Base-by-base conservation (phyloP, 2,888 invertebrate species). In the Xylota sylvarum region DNA sequence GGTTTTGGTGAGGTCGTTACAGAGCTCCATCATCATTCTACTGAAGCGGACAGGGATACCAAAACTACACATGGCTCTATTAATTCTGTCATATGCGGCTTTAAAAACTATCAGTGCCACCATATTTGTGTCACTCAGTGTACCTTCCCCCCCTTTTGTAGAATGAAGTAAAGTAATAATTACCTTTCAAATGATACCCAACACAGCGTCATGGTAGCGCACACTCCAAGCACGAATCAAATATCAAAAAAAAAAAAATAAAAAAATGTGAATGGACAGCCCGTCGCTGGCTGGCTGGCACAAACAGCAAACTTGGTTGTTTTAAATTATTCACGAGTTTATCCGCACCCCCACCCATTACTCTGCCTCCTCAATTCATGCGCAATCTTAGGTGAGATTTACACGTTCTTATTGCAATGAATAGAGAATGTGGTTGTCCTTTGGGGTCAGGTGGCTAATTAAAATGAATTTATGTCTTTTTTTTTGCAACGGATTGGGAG, bases 251-350 rank as follows among this genome's bases (percentile, higher is more conserved):
- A 55, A 55, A 52, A 55, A 37, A 40, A 37, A 27, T 43, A 50
- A 52, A 27, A 14, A 40, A 69, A 65, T 46, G 58, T 70, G 50
- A 80, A 76, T 65, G 79, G 56, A 60, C 35, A 74, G 43, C 58
- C 58, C 62, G 70, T 30, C 60, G 79, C 48, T 73, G 65, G 10
- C 17, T 37, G 32, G 10, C 9, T 9, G 69, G 46, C 55, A 43
- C 58, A 58, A 19, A 27, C 72, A 52, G 43, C n/a, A 60, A 60
- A 58, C 46, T 67, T 19, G 76, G 58, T 65, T 50, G 30, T 6
- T 37, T 58, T 74, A 74, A 80, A 70, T 85, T 80, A 85, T 85
- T 80, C 84, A 85, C 70, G 76, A 85, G 58, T 69, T 78, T 52
- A 56, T 70, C 32, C 62, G 60, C 43, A 27, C 5, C 50, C 56